A percentile compares a stretch with the other conserved stretches of the same genome.
Conservation (phyloP, 2,797 vertebrate species). For the Falco novaeseelandiae region DNA sequence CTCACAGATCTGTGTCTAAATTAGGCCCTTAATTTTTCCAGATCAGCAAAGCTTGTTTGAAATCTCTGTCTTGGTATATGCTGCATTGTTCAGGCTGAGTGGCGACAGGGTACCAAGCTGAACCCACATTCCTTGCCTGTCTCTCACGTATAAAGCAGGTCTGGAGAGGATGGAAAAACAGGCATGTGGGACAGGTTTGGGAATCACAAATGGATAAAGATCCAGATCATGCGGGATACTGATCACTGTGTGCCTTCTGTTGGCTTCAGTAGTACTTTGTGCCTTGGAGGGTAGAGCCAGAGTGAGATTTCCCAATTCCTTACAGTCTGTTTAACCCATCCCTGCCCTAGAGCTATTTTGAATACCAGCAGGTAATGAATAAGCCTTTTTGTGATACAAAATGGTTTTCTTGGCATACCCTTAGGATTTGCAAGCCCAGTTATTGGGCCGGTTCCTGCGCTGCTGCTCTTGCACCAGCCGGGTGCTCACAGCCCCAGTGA, state of each 20-base stretch:
- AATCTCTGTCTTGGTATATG: neutral
- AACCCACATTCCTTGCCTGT: neutral
- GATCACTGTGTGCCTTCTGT: neutral
- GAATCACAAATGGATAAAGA: neutral
- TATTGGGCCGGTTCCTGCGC: neutral
- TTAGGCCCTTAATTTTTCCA: neutral
- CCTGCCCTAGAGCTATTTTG: slow-evolving; percentile 28
- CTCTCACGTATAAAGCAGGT: neutral
- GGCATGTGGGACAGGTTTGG: neutral
- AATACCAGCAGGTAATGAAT: slow-evolving; percentile 45
- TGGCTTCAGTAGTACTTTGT: neutral
- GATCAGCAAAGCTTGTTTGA: neutral
- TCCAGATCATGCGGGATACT: neutral
- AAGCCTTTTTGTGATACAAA: slow-evolving; percentile 29
- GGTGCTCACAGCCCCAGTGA: neutral
- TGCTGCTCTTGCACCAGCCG: slow-evolving; percentile 9
- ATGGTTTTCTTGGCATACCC: slow-evolving; percentile 38
- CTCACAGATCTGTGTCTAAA: neutral
- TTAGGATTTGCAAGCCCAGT: slow-evolving; percentile 4
- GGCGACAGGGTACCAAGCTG: neutral
- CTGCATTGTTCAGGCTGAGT: neutral
- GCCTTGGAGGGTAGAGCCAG: neutral
- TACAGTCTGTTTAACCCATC: slow-evolving; percentile 23
- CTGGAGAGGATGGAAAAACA: neutral
- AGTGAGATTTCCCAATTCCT: slow-evolving; percentile 29